A percentile compares a stretch with the other conserved stretches of the same genome.
phyloP scores from a whole-genome alignment of 2,113 vertebrate species.

The Oplegnathus fasciatus region DNA sequence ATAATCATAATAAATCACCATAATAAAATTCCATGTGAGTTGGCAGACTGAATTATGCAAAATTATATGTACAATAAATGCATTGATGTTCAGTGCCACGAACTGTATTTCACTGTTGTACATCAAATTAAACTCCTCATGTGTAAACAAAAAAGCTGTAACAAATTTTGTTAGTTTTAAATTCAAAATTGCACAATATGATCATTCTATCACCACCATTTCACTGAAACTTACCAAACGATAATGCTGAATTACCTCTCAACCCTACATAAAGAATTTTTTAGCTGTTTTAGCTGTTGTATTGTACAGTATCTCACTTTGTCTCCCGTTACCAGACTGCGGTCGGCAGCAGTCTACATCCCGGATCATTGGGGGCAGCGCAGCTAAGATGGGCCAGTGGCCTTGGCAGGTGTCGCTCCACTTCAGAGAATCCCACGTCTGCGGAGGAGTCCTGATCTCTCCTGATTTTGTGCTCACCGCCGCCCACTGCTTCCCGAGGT shows the following conservation, averaged over 20 bases:
- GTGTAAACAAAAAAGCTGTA: background rate
- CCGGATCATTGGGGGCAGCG: constrained; percentile 89
- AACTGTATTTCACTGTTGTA: background rate
- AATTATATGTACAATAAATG: background rate
- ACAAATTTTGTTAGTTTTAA: background rate
- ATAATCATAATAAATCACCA: background rate
- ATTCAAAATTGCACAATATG: background rate
- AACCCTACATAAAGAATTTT: too few species aligned
- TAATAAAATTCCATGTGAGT: too few species aligned
- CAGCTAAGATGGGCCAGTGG: constrained; percentile 86
- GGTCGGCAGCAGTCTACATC: constrained; percentile 82
- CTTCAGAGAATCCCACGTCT: constrained; percentile 85
- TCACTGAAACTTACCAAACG: background rate
- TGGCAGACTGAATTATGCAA: background rate
- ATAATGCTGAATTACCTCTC: background rate
- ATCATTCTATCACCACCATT: background rate
- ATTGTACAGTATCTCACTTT: background rate
- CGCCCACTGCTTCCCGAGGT: constrained; percentile 94
- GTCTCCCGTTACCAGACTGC: constrained; percentile 84
- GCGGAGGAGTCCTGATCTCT: constrained; percentile 90
- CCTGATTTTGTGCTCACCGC: constrained; percentile 90
- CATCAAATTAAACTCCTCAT: background rate
- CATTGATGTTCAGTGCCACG: background rate
- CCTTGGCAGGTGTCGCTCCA: constrained; percentile 95
- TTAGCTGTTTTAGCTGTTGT: background rate